These are phyloP conservation scores for Creontiades dilutus DNA, from an alignment of 2,888 invertebrate species.

Conservation along the genomic window DNA sequence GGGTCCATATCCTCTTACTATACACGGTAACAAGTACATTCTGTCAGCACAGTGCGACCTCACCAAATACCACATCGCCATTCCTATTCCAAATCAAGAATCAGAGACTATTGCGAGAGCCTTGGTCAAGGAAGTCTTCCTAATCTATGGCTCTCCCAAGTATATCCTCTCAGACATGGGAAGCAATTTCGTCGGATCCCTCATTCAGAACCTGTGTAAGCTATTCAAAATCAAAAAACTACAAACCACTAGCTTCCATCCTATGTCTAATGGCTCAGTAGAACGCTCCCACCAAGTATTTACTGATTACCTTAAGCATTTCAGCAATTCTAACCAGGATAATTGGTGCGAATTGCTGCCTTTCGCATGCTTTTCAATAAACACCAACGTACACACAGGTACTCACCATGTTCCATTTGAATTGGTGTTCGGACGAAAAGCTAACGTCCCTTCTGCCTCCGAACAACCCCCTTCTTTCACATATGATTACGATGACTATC, in stretches of 20 bases:
- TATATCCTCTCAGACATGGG: background rate
- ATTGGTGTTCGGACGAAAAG: background rate
- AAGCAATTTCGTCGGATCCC: background rate
- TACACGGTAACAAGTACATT: conserved; percentile 12
- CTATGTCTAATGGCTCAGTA: background rate
- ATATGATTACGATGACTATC: conserved; percentile 9
- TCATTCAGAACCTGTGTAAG: background rate
- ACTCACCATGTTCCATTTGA: conserved; percentile 27
- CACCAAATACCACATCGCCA: conserved; percentile 23
- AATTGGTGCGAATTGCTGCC: conserved; percentile 12
- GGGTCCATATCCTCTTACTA: conserved; percentile 24
- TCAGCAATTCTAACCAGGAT: background rate
- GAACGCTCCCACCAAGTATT: background rate
- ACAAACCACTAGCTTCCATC: background rate
- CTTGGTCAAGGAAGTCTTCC: background rate
- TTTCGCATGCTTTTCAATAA: background rate
- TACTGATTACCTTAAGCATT: background rate
- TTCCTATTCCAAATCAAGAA: background rate
- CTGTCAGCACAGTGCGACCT: conserved; percentile 3
- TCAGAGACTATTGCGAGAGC: background rate
- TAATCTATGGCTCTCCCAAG: background rate
- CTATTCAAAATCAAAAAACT: conserved; percentile 1
- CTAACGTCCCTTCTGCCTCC: background rate
- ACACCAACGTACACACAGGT: background rate
- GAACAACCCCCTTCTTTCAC: background rate